These are phyloP conservation scores for Ramphastos sulfuratus DNA, from an alignment of 2,113 vertebrate species.

Conservation along the genomic window DNA sequence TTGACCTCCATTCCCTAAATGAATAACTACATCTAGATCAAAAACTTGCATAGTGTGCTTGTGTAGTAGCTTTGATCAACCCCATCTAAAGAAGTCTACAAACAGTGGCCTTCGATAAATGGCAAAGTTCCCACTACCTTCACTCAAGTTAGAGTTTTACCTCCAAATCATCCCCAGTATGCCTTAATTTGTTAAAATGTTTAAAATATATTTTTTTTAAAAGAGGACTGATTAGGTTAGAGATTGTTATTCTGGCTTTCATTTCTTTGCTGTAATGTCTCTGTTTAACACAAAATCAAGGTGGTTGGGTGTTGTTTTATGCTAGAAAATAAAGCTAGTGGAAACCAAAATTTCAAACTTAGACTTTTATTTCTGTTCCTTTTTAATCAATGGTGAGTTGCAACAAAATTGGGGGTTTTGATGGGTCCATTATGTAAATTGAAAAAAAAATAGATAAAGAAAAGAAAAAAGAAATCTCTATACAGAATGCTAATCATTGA, in stretches of 20 bases:
- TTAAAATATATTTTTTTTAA: neutral
- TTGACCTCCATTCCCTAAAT: neutral
- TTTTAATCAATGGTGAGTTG: constrained; percentile 8
- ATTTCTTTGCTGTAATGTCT: neutral
- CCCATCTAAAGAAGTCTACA: neutral
- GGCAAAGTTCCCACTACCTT: neutral
- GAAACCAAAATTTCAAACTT: neutral
- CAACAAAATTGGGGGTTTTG: constrained; percentile 4
- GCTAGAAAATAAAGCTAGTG: neutral
- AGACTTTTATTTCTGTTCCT: neutral
- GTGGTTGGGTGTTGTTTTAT: neutral
- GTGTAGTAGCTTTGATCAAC: neutral
- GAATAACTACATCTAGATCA: neutral
- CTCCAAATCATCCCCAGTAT: neutral
- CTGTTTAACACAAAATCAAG: constrained; percentile 6
- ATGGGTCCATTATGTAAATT: neutral
- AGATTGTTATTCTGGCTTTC: neutral
- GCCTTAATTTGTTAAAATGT: neutral
- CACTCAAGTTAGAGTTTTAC: neutral
- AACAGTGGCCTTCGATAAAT: neutral
- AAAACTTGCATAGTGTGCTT: neutral
- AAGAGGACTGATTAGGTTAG: neutral
- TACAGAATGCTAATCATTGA: constrained; percentile 36
- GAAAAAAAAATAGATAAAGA: neutral
- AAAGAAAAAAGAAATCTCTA: neutral